These are phyloP conservation scores for Axis porcinus DNA, from an alignment of 2,113 vertebrate genomes.

Conservation along the genomic window DNA sequence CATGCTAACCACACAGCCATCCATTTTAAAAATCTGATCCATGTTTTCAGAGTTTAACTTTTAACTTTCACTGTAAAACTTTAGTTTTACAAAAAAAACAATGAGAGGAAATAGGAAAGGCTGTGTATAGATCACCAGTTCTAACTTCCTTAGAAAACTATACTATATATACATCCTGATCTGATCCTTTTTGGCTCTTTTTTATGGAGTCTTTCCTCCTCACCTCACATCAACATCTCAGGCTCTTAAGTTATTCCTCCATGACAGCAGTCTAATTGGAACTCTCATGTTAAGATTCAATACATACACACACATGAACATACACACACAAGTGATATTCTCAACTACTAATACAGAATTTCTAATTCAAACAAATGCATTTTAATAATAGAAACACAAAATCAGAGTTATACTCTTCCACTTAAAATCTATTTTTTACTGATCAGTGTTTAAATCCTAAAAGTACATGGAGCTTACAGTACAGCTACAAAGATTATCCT, in stretches of 20 bases:
- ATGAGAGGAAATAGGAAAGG: background rate
- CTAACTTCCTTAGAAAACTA: background rate
- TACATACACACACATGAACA: background rate
- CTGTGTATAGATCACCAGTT: background rate
- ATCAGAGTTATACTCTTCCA: background rate
- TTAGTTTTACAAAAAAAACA: background rate
- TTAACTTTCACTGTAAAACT: background rate
- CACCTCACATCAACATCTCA: background rate
- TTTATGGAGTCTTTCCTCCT: background rate
- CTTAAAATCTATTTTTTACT: background rate
- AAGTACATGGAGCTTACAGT: background rate
- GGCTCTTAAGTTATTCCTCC: background rate
- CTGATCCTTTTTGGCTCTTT: background rate
- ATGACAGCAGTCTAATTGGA: background rate
- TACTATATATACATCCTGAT: background rate
- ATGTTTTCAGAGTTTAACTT: background rate
- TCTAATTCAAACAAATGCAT: slow-evolving; percentile 6
- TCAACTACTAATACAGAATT: background rate
- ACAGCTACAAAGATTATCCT: background rate
- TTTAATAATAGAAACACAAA: background rate
- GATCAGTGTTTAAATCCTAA: background rate
- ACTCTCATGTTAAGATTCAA: background rate
- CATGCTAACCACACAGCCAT: background rate
- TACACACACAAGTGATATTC: background rate
- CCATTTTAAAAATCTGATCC: background rate